Conservation (phyloP, 2,888 invertebrate genomes). For the Ormyrus thymus region DNA sequence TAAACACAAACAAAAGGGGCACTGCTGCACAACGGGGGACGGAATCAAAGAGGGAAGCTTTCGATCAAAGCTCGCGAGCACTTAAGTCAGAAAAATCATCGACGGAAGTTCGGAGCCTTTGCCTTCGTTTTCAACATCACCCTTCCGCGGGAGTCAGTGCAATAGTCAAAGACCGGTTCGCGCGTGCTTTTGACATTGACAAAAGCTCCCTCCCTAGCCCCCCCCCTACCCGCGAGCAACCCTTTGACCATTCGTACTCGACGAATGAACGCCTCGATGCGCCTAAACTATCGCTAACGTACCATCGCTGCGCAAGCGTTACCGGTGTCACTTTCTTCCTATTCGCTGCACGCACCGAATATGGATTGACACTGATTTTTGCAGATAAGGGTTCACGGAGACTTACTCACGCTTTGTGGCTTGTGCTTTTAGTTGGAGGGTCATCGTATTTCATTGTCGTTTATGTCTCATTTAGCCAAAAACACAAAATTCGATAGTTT, state of each 20-base stretch:
- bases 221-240: too few relatives aligned
- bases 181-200: slow-evolving; percentile 34
- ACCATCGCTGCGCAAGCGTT: too few relatives aligned
- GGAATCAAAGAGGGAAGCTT: neutral
- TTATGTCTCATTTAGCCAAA: too few relatives aligned
- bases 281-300: slow-evolving; percentile 20
- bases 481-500: too few relatives aligned
- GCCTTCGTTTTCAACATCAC: slow-evolving; percentile 1
- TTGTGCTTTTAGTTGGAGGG: too few relatives aligned
- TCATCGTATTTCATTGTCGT: too few relatives aligned
- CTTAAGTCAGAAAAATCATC: slow-evolving; percentile 19
- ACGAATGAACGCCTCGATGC: slow-evolving; percentile 43
- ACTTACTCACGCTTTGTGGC: too few relatives aligned
- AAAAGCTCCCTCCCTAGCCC: neutral
- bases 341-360: neutral
- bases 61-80: too few relatives aligned
- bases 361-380: too few relatives aligned
- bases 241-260: slow-evolving; percentile 42
- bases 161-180: slow-evolving; percentile 25
- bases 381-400: too few relatives aligned
- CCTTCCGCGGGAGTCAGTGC: neutral
- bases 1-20: neutral
- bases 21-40: neutral
- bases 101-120: neutral
- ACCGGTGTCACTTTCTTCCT: neutral